These are phyloP conservation scores for Neocrepidodera transversa DNA, from an alignment of 2,888 invertebrate genomes.

Conservation along the genomic window DNA sequence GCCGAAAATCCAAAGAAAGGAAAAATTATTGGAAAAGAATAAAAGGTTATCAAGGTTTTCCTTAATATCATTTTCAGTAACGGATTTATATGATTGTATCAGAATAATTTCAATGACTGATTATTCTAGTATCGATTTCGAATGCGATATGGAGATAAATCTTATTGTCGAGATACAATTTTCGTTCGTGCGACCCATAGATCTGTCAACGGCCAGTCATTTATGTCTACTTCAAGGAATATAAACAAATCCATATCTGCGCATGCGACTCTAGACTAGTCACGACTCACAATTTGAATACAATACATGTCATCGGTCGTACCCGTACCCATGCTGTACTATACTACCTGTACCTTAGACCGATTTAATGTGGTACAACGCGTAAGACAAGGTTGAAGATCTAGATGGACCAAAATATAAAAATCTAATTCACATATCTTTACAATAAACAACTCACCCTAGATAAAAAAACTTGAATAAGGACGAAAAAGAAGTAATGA, in stretches of 20 bases:
- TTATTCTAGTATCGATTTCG: conserved; percentile 24
- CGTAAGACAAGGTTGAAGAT: conserved; percentile 5
- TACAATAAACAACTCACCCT: too few species aligned
- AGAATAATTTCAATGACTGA: too few species aligned
- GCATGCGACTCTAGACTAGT: conserved; percentile 56
- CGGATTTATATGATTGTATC: too few species aligned
- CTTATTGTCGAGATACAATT: conserved; percentile 48
- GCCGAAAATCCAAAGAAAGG: conserved; percentile 14
- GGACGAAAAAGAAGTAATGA: too few species aligned
- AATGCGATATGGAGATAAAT: conserved; percentile 51
- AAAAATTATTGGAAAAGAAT: neutral
- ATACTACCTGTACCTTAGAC: conserved; percentile 22
- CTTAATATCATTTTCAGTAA: too few species aligned
- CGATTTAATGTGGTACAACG: conserved; percentile 29
- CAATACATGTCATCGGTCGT: conserved; percentile 53
- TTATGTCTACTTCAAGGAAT: conserved; percentile 56
- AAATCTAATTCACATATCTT: too few species aligned
- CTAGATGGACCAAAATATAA: neutral
- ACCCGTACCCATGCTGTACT: conserved; percentile 33
- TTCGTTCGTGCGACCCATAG: conserved; percentile 55
- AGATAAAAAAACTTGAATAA: too few species aligned
- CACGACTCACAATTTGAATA: conserved; percentile 62
- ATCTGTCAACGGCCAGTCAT: conserved; percentile 59
- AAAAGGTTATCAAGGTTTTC: too few species aligned
- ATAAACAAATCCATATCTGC: conserved; percentile 60